Percentiles rank a stretch among this genome's conserved stretches.
Evolutionary conservation across 1,140 invertebrate genomes (phyloP).

Genomic region (Drosophila chauvacae): DNA sequence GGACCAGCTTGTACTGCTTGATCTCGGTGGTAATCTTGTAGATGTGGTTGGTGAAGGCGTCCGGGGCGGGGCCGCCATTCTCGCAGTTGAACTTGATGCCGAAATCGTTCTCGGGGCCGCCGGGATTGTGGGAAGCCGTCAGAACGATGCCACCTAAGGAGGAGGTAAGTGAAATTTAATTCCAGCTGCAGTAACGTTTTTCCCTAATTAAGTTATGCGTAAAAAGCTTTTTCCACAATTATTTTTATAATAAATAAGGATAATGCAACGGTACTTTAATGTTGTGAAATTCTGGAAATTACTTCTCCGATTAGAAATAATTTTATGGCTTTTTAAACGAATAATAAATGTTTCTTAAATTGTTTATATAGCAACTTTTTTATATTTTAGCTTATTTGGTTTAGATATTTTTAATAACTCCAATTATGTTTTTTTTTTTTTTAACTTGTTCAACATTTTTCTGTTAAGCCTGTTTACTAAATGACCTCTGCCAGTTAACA

Average conservation of each 20-base stretch:
- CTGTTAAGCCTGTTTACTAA: constrained; percentile 10
- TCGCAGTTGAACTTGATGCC: constrained; percentile 99
- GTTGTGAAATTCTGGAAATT: background rate
- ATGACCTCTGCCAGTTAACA: constrained; percentile 36
- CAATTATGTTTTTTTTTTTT: background rate
- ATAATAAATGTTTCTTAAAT: background rate
- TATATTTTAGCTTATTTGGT: too few species aligned
- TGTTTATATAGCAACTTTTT: background rate
- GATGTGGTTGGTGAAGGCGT: constrained; percentile 95
- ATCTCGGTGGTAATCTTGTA: constrained; percentile 93
- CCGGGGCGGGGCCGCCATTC: constrained; percentile 98
- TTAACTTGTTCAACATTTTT: background rate
- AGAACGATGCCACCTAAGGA: constrained; percentile 95
- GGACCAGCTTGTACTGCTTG: constrained; percentile 91
- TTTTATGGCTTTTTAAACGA: background rate
- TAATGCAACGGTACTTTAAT: background rate
- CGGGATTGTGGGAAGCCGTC: constrained; percentile 99
- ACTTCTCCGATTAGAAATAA: background rate
- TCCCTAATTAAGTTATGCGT: background rate
- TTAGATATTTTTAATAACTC: background rate
- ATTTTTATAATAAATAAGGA: background rate
- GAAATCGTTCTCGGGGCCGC: constrained; percentile 98
- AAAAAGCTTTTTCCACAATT: too few species aligned
- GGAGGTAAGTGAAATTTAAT: too few species aligned
- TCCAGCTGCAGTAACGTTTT: background rate